A percentile compares a stretch with the other conserved stretches of the same genome.
Conservation (phyloP, 1,140 invertebrate genomes). For the Mya arenaria region DNA sequence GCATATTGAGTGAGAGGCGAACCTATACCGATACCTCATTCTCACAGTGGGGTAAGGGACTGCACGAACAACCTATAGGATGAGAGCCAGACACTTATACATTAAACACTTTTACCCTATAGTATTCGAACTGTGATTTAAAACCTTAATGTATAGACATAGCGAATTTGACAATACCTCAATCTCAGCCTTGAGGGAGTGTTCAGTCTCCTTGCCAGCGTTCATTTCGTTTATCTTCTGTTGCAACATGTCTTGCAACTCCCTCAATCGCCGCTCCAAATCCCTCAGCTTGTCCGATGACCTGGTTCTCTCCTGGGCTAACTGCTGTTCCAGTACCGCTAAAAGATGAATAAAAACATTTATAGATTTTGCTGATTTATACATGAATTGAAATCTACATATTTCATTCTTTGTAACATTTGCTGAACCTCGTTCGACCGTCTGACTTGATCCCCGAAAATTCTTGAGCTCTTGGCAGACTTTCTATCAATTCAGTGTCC, state of each 20-base stretch:
- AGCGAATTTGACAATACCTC: neutral
- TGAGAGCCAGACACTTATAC: neutral
- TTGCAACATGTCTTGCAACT: constrained; percentile 18
- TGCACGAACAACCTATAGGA: neutral
- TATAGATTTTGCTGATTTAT: neutral
- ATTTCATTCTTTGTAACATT: neutral
- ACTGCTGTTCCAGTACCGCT: constrained; percentile 9
- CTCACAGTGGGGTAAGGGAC: neutral
- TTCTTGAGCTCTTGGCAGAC: neutral
- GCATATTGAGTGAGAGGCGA: too few species aligned
- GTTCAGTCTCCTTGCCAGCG: neutral
- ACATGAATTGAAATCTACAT: neutral
- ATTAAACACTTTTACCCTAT: neutral
- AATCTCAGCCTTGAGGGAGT: constrained; percentile 12
- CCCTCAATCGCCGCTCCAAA: constrained; percentile 13
- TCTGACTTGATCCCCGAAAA: neutral
- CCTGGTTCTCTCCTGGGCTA: neutral
- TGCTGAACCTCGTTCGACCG: neutral
- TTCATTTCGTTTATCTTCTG: constrained; percentile 11
- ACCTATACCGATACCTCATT: neutral
- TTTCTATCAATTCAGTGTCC: neutral
- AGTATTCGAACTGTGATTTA: neutral
- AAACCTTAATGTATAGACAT: neutral
- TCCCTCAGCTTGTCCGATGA: neutral
- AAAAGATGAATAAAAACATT: neutral